A percentile compares a stretch with the other conserved stretches of the same genome.
These are phyloP conservation scores for Cossypha heuglini DNA, from an alignment of 2,797 vertebrate species.

Conservation along the genomic window DNA sequence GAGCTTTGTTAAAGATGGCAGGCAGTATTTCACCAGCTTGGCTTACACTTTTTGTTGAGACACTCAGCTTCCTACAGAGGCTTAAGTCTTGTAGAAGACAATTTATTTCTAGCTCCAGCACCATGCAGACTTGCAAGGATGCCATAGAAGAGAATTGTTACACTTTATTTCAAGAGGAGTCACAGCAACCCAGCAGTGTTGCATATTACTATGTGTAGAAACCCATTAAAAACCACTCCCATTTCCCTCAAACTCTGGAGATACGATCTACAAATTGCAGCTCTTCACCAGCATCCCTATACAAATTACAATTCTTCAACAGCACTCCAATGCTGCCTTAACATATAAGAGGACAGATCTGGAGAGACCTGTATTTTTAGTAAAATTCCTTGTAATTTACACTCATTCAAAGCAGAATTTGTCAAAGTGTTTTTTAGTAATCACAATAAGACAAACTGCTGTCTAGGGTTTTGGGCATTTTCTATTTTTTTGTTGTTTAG, in stretches of 20 bases:
- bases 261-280: neutral
- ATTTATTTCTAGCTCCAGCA: neutral
- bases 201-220: neutral
- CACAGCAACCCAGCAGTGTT: slow-evolving; percentile 24
- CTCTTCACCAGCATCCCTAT: neutral
- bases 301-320: neutral
- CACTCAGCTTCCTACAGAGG: neutral
- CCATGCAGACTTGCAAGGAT: neutral
- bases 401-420: neutral
- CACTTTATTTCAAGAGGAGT: slow-evolving; percentile 5
- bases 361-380: neutral
- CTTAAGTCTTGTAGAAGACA: neutral
- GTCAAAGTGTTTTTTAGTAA: neutral
- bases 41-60: neutral
- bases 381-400: neutral
- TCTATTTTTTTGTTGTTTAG: neutral
- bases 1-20: neutral
- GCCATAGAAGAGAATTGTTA: neutral
- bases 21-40: neutral
- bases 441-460: neutral
- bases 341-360: neutral
- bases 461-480: neutral
- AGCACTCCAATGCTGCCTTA: neutral
- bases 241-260: neutral
- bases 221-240: slow-evolving; percentile 4